Conservation (phyloP, 2,113 vertebrate species). For the Mesembrinibis cayennensis region DNA sequence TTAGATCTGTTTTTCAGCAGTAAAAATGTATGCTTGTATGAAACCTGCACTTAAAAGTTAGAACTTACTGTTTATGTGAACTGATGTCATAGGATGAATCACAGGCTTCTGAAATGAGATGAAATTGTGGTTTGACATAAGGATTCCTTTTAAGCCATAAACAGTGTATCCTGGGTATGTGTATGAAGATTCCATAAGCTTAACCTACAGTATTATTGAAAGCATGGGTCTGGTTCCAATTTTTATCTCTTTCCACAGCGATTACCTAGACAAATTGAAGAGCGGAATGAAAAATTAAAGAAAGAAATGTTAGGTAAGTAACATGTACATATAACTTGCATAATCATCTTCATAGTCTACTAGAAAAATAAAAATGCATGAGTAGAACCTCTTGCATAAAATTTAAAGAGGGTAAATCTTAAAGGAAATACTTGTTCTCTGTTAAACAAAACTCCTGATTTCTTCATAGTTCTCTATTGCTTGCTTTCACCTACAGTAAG, state of each 20-base stretch:
- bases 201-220: not conserved
- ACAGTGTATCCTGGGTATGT: not conserved
- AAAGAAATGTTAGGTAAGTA: constrained; percentile 94
- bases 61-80: not conserved
- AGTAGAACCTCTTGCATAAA: not conserved
- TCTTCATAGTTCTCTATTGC: not conserved
- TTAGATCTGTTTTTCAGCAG: not conserved
- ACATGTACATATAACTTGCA: not conserved
- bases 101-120: not conserved
- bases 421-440: not conserved
- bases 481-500: not conserved
- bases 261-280: constrained; percentile 91
- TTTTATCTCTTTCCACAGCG: constrained; percentile 76
- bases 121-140: not conserved
- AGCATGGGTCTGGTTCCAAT: not conserved
- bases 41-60: not conserved
- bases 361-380: not conserved
- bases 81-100: not conserved
- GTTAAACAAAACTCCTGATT: not conserved
- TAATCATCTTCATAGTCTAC: not conserved
- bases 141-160: not conserved
- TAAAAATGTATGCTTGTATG: not conserved
- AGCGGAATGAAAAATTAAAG: constrained; percentile 94
- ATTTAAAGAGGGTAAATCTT: not conserved
- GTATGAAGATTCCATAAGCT: not conserved